Base-by-base conservation (phyloP, 2,888 invertebrate genomes). In the Platerodrilus igneus region DNA sequence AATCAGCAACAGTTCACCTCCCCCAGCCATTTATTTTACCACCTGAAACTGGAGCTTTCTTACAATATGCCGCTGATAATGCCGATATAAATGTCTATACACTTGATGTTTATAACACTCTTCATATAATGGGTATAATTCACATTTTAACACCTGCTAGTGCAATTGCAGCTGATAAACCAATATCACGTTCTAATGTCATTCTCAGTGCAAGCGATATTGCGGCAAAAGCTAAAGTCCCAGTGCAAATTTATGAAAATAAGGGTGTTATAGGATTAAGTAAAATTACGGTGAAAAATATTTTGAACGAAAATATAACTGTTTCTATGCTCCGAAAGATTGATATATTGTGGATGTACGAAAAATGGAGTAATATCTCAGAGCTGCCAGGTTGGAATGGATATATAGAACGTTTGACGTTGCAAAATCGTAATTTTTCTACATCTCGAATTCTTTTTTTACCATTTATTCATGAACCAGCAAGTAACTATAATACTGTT, bases 1-100 rank as follows among this genome's bases (percentile, higher is more conserved):
- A 55, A 30, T 43, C 45, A 45, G 41, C 53, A 41, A 43, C 51
- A 41, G 50, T 56, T 51, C 39, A 41, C 19, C 47, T 47, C 45
- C 50, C 25, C 40, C 53, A 39, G 10, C 52, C 53, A 43, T 40
- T 45, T 45, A 39, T 57, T 37, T 28, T 50, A 48, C 28, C 51
- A 47, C 48, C 52, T 39, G 50, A 51, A 48, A 50, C 29, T 34
- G 52, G 52, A 23, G 47, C 50, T 38, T 29, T 57, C 45, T 27
- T 56, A 47, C 57, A 59, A 45, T 55, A 55, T 41, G 53, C 47
- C 45, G 52, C 46, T 34, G 56, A 58, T 40, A 60, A 59, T 51
- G 54, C 57, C 31, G 57, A 59, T 50, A 51, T 57, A 16, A 60
- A 61, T 58, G 56, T 57, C 5, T 19, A 50, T 41, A 57, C 59